Percentiles rank a stretch among this genome's conserved stretches.
phyloP scores from a whole-genome alignment of 2,113 vertebrate species.

The Bubo scandiacus region DNA sequence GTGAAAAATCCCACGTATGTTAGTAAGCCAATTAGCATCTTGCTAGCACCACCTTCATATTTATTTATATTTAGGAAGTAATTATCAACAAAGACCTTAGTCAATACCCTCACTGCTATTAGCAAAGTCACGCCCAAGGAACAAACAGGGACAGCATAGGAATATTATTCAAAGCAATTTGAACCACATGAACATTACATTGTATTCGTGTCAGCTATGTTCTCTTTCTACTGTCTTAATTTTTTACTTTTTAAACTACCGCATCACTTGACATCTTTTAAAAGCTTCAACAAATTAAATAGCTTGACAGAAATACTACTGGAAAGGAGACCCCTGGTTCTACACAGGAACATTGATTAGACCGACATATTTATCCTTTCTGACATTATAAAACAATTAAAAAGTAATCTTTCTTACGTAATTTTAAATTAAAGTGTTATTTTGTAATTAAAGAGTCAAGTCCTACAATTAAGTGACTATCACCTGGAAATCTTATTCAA shows the following conservation, averaged over 20 bases:
- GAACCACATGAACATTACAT: neutral
- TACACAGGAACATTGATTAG: neutral
- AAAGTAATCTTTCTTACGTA: neutral
- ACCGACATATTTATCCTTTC: conserved; percentile 25
- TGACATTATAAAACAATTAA: conserved; percentile 13
- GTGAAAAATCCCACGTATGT: neutral
- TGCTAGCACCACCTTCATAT: neutral
- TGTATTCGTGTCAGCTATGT: neutral
- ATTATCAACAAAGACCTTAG: neutral
- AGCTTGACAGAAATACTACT: conserved; percentile 7
- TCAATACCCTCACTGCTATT: neutral
- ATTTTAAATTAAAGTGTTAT: neutral
- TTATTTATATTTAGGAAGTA: neutral
- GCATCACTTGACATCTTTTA: neutral
- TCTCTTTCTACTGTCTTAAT: neutral
- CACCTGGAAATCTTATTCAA: neutral
- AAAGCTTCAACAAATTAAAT: conserved; percentile 37
- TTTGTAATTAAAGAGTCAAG: conserved; percentile 20
- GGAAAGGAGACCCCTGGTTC: neutral
- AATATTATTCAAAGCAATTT: neutral
- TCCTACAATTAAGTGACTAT: neutral
- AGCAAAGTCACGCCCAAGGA: neutral
- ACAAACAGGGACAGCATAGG: neutral
- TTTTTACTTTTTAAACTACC: neutral
- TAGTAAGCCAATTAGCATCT: neutral